These are phyloP conservation scores for Germaria angustata DNA, from an alignment of 2,888 invertebrate species.

Conservation along the genomic window DNA sequence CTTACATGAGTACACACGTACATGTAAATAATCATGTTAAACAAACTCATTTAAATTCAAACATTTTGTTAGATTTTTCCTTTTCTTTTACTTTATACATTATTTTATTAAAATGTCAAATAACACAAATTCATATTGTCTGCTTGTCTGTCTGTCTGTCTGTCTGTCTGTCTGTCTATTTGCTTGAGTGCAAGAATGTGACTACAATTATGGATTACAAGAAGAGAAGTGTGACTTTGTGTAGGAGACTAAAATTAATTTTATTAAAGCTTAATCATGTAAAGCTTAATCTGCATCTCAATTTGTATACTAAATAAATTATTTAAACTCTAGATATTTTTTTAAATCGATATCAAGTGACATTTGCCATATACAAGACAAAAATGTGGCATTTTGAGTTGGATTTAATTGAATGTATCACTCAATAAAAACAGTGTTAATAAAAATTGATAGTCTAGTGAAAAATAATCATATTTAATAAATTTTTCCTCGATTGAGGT, in stretches of 20 bases:
- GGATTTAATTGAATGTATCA: constrained; percentile 38
- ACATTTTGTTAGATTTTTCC: constrained; percentile 1
- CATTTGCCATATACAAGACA: constrained; percentile 54
- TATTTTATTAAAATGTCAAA: constrained; percentile 14
- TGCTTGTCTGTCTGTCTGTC: not conserved
- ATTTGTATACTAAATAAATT: constrained; percentile 3
- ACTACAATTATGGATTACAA: constrained; percentile 2
- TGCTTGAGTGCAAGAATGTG: constrained; percentile 4
- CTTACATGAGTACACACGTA: not conserved
- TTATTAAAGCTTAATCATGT: constrained; percentile 39
- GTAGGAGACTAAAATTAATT: constrained; percentile 57
- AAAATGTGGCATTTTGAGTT: constrained; percentile 52
- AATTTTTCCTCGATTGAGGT: constrained; percentile 32
- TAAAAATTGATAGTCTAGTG: constrained; percentile 8
- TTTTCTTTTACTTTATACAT: not conserved
- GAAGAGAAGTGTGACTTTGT: constrained; percentile 33
- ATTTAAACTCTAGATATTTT: not conserved
- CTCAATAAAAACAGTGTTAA: constrained; percentile 25
- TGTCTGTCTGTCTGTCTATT: not conserved
- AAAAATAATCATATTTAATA: constrained; percentile 27
- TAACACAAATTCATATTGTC: not conserved
- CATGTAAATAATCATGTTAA: constrained; percentile 52
- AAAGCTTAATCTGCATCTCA: not conserved
- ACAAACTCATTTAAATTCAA: constrained; percentile 47
- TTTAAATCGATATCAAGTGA: constrained; percentile 46